Evolutionary conservation across 2,797 vertebrate species (phyloP).

Genomic region (Leptatherina wallacei): DNA sequence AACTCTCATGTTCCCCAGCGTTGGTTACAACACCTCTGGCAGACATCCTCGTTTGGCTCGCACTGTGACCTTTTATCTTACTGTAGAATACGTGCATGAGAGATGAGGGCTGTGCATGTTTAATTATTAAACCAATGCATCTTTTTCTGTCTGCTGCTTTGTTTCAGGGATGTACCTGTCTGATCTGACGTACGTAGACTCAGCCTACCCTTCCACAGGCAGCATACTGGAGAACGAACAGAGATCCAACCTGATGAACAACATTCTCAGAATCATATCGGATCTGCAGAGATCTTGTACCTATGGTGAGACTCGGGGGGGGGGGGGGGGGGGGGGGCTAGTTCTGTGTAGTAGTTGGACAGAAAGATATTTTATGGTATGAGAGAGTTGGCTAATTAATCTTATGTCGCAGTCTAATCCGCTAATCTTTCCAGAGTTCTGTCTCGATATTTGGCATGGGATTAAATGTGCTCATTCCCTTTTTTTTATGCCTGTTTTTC

Average conservation of each 20-base stretch:
- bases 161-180: conserved; percentile 96
- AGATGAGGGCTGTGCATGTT: background rate
- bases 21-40: conserved; percentile 35
- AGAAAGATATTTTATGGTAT: background rate
- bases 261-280: conserved; percentile 97
- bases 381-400: background rate
- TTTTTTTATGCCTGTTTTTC: conserved; percentile 1
- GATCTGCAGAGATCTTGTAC: conserved; percentile 97
- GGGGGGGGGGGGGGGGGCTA: too few relatives aligned
- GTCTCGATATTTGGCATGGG: background rate
- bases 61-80: background rate
- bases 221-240: conserved; percentile 98
- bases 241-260: conserved; percentile 98
- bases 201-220: conserved; percentile 96
- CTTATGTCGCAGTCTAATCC: background rate
- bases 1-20: conserved; percentile 10
- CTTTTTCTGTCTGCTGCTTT: conserved; percentile 20
- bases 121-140: background rate
- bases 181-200: conserved; percentile 97
- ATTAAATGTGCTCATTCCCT: background rate
- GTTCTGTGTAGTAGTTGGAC: background rate
- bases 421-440: background rate
- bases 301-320: conserved; percentile 88
- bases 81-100: background rate
- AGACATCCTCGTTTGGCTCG: conserved; percentile 51